Base-by-base conservation (phyloP, 2,797 vertebrate genomes). In the Leptodactylus fallax region DNA sequence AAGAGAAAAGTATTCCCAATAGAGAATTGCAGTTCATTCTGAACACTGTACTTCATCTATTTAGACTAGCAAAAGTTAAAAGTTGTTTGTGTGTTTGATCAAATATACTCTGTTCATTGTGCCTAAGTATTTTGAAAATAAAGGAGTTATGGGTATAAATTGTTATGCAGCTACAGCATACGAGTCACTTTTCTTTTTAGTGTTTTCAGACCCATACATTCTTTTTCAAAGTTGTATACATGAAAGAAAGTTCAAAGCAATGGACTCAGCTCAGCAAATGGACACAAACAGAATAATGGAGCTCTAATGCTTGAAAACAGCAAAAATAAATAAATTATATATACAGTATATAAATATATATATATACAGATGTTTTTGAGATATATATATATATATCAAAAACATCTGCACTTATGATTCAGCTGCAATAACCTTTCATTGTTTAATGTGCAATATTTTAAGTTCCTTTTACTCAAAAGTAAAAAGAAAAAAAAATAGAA, bases 161-260 rank as follows among this genome's bases (percentile, higher is more conserved):
- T 65, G 36, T 47, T 53, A 67, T 53, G 14, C 80, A 10, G 45
- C 49, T 7, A 67, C 16, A 47, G 36, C 7, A 47, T 45, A 45
- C 61, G 67, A 23, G 55, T 69, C 17, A 69, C 47, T 25, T 69
- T 55, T 27, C 23, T 27, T 55, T 82, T 69, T 53, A 27, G 27
- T 53, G 61, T 12, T 82, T 55, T 69, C n/a, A n/a, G n/a, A 25
- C 47, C 21, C 3, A 82, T 17, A 25, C 17, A 69, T 82, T 82
- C 21, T 82, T 16, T 82, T 51, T 53, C 81, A 17, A 67, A 53
- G 79, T 61, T 81, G 21, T 81, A n/a, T 17, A 23, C 49, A 12
- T 67, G 63, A 82, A 82, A 82, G n/a, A 49, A 8, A 82, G 81
- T 69, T 82, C 61, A 67, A 82, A 82, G 63, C 58, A 51, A 81